These are phyloP conservation scores for Philereme vetulata DNA, from an alignment of 2,888 invertebrate genomes.

Conservation along the genomic window DNA sequence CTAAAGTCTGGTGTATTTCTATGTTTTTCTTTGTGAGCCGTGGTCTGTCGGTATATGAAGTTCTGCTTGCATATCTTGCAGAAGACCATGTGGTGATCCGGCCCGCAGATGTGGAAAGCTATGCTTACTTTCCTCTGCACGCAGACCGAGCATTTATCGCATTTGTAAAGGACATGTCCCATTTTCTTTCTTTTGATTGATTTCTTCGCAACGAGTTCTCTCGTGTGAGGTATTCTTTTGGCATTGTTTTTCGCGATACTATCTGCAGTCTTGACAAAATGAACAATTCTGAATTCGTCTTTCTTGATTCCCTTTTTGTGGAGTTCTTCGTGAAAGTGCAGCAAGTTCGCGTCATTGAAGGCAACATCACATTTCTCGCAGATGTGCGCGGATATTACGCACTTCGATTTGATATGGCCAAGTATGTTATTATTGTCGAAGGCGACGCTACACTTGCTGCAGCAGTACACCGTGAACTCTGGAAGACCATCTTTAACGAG, in stretches of 20 bases:
- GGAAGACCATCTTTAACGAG: constrained; percentile 45
- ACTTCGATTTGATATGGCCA: constrained; percentile 19
- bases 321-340: constrained; percentile 19
- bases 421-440: constrained; percentile 25
- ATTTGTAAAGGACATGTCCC: constrained; percentile 20
- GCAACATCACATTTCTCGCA: constrained; percentile 28
- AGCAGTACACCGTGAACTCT: constrained; percentile 50
- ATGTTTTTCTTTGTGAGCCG: constrained; percentile 41
- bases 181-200: not conserved
- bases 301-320: constrained; percentile 29
- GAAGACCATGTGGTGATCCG: accelerated
- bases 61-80: constrained; percentile 35
- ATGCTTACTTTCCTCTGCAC: not conserved
- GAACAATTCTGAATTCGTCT: constrained; percentile 33
- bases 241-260: not conserved
- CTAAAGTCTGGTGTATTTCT: constrained; percentile 17
- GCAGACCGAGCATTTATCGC: constrained; percentile 13
- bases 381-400: constrained; percentile 11
- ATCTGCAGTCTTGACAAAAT: constrained; percentile 22
- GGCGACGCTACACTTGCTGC: constrained; percentile 44
- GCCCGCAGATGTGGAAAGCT: constrained; percentile 21
- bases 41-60: not conserved
- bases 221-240: not conserved
- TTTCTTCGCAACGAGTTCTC: not conserved
- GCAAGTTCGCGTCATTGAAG: constrained; percentile 17